These are phyloP conservation scores for Nowickia ferox DNA, from an alignment of 2,888 invertebrate genomes.

Conservation along the genomic window DNA sequence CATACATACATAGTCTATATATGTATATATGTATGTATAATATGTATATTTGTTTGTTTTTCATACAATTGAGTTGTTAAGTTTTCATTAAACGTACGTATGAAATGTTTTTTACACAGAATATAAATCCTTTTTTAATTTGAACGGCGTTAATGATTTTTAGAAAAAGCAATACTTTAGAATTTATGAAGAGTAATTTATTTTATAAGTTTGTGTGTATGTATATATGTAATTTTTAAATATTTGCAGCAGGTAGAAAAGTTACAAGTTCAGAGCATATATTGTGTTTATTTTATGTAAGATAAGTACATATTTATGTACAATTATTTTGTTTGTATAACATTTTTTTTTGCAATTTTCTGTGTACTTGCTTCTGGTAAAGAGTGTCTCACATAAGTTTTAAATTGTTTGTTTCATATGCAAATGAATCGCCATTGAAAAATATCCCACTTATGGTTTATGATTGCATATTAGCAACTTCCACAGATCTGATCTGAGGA, in stretches of 20 bases:
- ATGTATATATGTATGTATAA: too few relatives aligned
- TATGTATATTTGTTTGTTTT: conserved; percentile 22
- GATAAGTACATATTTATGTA: not conserved
- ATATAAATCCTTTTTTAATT: conserved; percentile 17
- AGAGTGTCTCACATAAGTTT: conserved; percentile 3
- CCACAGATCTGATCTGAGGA: too few relatives aligned
- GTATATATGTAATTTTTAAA: conserved; percentile 15
- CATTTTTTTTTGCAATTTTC: not conserved
- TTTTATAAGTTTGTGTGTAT: not conserved
- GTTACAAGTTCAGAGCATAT: conserved; percentile 67
- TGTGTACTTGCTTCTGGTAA: conserved; percentile 9
- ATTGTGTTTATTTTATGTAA: conserved; percentile 21
- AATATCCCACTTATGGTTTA: too few relatives aligned
- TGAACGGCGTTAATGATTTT: conserved; percentile 46
- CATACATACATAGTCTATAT: too few relatives aligned
- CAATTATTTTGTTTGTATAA: not conserved
- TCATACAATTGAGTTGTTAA: conserved; percentile 59
- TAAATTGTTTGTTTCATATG: too few relatives aligned
- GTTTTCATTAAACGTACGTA: conserved; percentile 36
- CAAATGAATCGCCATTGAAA: too few relatives aligned
- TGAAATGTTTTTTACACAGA: conserved; percentile 13
- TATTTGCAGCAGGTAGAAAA: conserved; percentile 63
- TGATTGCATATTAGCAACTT: too few relatives aligned
- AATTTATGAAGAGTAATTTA: conserved; percentile 19
- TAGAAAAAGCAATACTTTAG: conserved; percentile 44